These are phyloP conservation scores for Cephus nigrinus DNA, from an alignment of 2,888 invertebrate genomes.

Conservation along the genomic window DNA sequence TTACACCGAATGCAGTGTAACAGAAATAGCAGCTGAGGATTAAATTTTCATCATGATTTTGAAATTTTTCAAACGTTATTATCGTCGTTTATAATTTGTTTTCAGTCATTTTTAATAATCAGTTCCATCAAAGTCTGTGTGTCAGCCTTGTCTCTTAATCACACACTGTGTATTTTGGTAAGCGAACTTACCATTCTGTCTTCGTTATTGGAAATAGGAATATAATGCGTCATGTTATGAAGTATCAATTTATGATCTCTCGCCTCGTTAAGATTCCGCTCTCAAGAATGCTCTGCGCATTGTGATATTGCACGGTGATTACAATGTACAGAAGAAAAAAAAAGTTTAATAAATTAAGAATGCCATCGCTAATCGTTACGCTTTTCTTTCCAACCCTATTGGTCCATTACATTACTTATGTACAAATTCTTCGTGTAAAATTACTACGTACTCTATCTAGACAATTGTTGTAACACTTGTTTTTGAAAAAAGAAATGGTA, in stretches of 20 bases:
- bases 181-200: background rate
- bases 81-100: background rate
- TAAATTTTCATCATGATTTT: background rate
- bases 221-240: background rate
- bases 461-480: background rate
- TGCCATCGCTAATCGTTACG: conserved; percentile 22
- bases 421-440: conserved; percentile 43
- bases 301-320: conserved; percentile 35
- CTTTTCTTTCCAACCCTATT: conserved; percentile 16
- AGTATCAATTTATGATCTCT: background rate
- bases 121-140: conserved; percentile 13
- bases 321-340: conserved; percentile 33
- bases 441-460: conserved; percentile 2
- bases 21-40: background rate
- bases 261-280: background rate
- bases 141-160: conserved; percentile 14
- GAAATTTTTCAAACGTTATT: background rate
- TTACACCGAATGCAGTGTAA: background rate
- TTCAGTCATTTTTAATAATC: conserved; percentile 14
- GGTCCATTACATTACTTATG: conserved; percentile 38
- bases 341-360: conserved; percentile 34
- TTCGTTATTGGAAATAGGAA: background rate
- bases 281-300: background rate
- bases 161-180: background rate
- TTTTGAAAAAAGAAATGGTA: background rate